Percentiles rank a stretch among this genome's conserved stretches.
Conservation (phyloP, 2,113 vertebrate genomes). For the Eurystomus gularis region DNA sequence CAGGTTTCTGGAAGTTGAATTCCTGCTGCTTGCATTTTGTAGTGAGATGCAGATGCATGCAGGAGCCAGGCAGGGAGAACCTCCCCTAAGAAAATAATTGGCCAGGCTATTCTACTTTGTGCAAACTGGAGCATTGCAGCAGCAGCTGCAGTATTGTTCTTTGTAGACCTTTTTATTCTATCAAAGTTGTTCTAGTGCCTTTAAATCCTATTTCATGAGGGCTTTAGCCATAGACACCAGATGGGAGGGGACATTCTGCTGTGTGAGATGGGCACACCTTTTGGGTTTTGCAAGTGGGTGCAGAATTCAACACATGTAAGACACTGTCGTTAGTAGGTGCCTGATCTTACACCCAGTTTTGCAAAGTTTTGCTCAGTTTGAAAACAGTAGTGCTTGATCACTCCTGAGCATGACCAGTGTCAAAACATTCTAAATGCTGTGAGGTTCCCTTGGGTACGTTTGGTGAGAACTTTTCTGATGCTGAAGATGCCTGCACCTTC, state of each 20-base stretch:
- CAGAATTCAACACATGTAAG: not conserved
- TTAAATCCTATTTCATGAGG: not conserved
- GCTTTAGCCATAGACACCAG: not conserved
- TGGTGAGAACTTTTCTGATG: not conserved
- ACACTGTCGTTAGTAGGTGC: not conserved
- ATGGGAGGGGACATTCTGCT: not conserved
- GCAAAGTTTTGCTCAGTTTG: not conserved
- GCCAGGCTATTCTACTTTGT: not conserved
- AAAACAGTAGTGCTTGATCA: not conserved
- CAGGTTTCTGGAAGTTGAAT: not conserved
- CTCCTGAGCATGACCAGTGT: not conserved
- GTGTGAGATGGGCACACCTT: not conserved
- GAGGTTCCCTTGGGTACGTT: not conserved
- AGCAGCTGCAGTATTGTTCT: not conserved
- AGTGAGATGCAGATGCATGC: not conserved
- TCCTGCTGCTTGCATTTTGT: not conserved
- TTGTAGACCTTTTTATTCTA: not conserved
- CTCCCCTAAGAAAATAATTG: not conserved
- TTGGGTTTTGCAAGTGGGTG: not conserved
- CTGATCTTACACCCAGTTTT: not conserved
- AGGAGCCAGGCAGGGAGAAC: not conserved
- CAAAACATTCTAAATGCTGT: not conserved
- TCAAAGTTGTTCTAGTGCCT: not conserved
- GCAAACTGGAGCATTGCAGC: not conserved
- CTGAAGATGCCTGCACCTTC: not conserved